Conservation (phyloP, 2,888 invertebrate genomes). For the Selenia dentaria region DNA sequence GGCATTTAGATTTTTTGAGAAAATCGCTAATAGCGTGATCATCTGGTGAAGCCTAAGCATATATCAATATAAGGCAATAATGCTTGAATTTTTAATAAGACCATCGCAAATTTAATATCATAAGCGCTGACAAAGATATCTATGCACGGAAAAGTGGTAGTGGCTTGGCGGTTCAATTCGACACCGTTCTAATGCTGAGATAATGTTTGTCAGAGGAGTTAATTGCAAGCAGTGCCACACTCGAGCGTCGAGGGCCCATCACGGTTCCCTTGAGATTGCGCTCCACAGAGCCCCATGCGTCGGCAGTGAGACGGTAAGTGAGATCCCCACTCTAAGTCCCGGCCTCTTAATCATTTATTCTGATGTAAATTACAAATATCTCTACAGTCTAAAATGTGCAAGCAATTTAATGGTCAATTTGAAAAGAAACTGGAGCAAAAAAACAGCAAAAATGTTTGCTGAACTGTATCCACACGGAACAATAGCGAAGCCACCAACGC, state of each 20-base stretch:
- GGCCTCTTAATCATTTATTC: constrained; percentile 78
- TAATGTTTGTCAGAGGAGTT: constrained; percentile 77
- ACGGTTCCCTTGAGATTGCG: constrained; percentile 54
- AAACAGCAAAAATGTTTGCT: constrained; percentile 68
- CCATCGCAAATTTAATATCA: too few species aligned
- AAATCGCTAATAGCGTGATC: too few species aligned
- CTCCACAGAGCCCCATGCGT: constrained; percentile 23
- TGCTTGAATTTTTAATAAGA: too few species aligned
- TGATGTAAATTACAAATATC: constrained; percentile 65
- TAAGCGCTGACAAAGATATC: too few species aligned
- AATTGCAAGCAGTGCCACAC: constrained; percentile 78
- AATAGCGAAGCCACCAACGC: constrained; percentile 80
- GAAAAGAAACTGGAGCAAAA: constrained; percentile 54
- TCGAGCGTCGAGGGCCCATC: constrained; percentile 55
- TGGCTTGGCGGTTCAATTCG: constrained; percentile 22
- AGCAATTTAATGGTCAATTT: constrained; percentile 77
- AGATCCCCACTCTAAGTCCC: constrained; percentile 31
- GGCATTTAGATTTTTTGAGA: too few species aligned
- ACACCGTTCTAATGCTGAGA: constrained; percentile 63
- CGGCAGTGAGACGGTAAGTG: constrained; percentile 27
- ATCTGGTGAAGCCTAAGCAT: too few species aligned
- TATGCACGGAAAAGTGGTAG: constrained; percentile 3
- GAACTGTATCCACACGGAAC: constrained; percentile 66
- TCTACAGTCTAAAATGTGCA: constrained; percentile 69
- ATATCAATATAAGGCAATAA: too few species aligned